Base-by-base conservation (phyloP, 2,888 invertebrate species). In the Zeuzera pyrina region DNA sequence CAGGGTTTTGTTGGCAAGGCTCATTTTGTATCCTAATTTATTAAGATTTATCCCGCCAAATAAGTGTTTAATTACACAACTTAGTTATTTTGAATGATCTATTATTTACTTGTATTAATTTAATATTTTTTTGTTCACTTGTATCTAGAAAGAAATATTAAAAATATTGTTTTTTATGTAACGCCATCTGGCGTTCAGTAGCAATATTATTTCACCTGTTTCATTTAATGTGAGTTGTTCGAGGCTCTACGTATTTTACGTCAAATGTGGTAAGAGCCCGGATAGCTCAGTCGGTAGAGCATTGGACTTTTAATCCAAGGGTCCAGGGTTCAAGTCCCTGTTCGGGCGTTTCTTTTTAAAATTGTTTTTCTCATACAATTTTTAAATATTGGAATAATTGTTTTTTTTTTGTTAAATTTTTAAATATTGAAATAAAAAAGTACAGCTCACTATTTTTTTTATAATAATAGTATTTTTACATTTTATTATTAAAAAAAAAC, bases 251-350 rank as follows among this genome's bases (percentile, higher is more conserved):
- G 31, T 15, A 12, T 31, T 23, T 38, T 38, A 38, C 14, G 16
- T 14, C 16, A 16, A 23, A 23, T n/a, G 5, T 8, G 8, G 2
- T n/a, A 14, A 15, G 41, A 63, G 84, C 84, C 84, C 84, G 83
- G 83, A 83, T 84, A 83, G 84, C 84, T 83, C 83, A 84, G 83
- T 84, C 83, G 84, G 83, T 84, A 84, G 83, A 83, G 84, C 81
- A 81, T 83, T 79, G 81, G 81, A 79, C 81, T 81, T 79, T 78
- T 84, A 83, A 81, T 83, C 84, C 81, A 81, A 83, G 84, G 83
- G 83, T 84, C 81, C 81, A 83, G 83, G 83, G 84, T 84, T 84
- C 84, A 83, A 84, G 83, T 84, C 84, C 83, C 83, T 83, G 83
- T 83, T 83, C 79, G 84, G 81, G 81, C 78, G 83, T 15, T 0